Percentiles rank a stretch among this genome's conserved stretches.
phyloP scores from a whole-genome alignment of 2,113 vertebrate species.

The Vidua chalybeata region DNA sequence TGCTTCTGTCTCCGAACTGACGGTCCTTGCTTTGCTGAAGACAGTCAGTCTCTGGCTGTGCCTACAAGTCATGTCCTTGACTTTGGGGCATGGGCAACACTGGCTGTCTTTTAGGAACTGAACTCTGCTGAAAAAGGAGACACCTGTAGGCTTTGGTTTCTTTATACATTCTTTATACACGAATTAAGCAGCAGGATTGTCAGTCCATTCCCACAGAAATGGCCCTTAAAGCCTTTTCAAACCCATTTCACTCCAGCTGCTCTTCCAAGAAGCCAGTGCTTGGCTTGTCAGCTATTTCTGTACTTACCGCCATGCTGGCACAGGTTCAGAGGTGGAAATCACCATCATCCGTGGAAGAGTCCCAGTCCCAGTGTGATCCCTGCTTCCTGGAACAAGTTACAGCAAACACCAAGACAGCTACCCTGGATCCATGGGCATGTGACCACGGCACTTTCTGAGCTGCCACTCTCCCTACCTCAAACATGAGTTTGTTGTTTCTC shows the following conservation, averaged over 20 bases:
- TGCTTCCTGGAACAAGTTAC: background rate
- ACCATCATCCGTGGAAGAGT: background rate
- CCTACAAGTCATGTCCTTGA: background rate
- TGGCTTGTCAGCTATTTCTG: background rate
- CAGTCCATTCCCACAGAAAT: background rate
- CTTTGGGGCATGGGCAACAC: rapidly evolving
- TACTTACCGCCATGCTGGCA: background rate
- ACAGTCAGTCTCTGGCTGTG: background rate
- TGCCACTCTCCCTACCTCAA: background rate
- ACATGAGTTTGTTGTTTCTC: background rate
- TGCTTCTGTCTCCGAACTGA: background rate
- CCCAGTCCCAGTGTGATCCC: background rate
- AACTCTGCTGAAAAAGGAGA: background rate
- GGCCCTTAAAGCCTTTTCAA: background rate
- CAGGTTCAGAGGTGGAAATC: background rate
- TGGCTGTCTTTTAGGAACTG: background rate
- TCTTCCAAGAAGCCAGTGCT: background rate
- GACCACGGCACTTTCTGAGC: background rate
- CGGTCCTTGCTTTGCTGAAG: background rate
- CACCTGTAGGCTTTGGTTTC: background rate
- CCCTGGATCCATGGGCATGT: background rate
- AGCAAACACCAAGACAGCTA: background rate
- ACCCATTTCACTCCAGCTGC: background rate
- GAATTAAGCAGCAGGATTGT: background rate
- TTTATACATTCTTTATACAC: background rate